phyloP scores from a whole-genome alignment of 2,888 invertebrate species.

The Cryptus armator region DNA sequence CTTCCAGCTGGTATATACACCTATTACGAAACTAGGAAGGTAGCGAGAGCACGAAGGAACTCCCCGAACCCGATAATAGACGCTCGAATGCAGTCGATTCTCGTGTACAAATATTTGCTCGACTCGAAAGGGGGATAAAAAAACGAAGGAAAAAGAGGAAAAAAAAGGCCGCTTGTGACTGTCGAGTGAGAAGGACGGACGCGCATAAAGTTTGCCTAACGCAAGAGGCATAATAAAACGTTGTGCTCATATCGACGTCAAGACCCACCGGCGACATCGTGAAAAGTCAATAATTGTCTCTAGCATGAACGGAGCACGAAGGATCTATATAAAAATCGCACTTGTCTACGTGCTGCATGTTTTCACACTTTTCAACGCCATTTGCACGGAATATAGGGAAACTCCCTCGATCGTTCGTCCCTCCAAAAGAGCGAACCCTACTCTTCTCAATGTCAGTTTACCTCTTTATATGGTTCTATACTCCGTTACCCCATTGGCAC shows the following conservation, averaged over 20 bases:
- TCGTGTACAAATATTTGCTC: constrained; percentile 56
- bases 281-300: constrained; percentile 41
- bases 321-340: not conserved
- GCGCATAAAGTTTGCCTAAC: constrained; percentile 35
- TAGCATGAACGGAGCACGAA: not conserved
- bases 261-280: constrained; percentile 18
- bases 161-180: constrained; percentile 37
- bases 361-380: not conserved
- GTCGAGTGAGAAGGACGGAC: constrained; percentile 16
- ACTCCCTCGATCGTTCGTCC: too few relatives aligned
- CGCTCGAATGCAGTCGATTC: constrained; percentile 58
- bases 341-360: not conserved
- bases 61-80: constrained; percentile 58
- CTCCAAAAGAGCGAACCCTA: too few relatives aligned
- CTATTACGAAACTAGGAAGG: constrained; percentile 12
- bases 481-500: too few relatives aligned
- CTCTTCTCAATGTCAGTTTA: too few relatives aligned
- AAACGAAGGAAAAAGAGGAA: constrained; percentile 19
- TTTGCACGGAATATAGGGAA: not conserved
- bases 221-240: constrained; percentile 20
- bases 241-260: constrained; percentile 11
- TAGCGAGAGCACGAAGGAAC: not conserved
- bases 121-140: constrained; percentile 17
- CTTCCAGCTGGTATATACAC: constrained; percentile 30
- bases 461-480: too few relatives aligned